A percentile compares a stretch with the other conserved stretches of the same genome.
Conservation (phyloP, 2,888 invertebrate species). For the Leptinotarsa rubiginosa region DNA sequence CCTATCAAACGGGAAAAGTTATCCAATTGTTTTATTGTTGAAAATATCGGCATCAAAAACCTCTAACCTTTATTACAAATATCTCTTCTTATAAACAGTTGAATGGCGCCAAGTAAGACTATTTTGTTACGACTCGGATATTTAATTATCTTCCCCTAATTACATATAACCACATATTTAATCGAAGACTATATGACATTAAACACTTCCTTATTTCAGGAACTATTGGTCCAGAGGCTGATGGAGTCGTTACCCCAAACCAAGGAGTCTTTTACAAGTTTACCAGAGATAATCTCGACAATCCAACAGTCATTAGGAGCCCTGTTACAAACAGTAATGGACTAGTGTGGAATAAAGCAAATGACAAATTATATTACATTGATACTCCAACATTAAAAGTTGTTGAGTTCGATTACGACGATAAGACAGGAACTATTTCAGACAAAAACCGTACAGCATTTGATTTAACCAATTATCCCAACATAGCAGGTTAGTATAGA, state of each 20-base stretch:
- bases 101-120: too few relatives aligned
- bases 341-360: constrained; percentile 79
- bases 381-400: constrained; percentile 78
- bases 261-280: constrained; percentile 73
- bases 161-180: too few relatives aligned
- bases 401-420: constrained; percentile 78
- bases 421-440: constrained; percentile 68
- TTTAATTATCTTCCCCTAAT: not conserved
- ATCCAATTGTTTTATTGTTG: too few relatives aligned
- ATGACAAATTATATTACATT: constrained; percentile 81
- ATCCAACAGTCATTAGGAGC: constrained; percentile 56
- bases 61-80: too few relatives aligned
- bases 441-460: constrained; percentile 42
- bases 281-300: constrained; percentile 60
- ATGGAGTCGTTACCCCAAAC: constrained; percentile 61
- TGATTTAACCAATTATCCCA: constrained; percentile 43
- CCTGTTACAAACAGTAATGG: constrained; percentile 82
- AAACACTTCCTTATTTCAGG: constrained; percentile 63
- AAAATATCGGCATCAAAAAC: too few relatives aligned
- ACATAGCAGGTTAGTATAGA: constrained; percentile 33
- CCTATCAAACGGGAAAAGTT: too few relatives aligned
- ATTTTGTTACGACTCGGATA: not conserved
- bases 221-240: constrained; percentile 73
- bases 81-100: too few relatives aligned
- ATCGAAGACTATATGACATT: too few relatives aligned